Evolutionary conservation across 2,888 invertebrate species (phyloP), one percentile per base, ranked within the genome.

Genomic region (Atethmia centrago): DNA sequence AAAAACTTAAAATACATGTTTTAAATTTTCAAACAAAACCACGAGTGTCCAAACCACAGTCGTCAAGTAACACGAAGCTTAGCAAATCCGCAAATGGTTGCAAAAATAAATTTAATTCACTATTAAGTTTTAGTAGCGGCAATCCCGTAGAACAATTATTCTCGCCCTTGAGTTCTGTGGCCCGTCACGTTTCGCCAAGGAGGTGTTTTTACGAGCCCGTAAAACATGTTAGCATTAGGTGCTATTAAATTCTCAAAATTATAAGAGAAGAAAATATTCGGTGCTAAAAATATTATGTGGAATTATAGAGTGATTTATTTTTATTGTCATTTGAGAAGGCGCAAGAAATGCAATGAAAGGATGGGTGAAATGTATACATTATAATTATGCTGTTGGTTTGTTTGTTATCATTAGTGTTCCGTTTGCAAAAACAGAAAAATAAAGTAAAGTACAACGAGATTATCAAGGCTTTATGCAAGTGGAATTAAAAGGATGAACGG

Each of bases 41-140:
- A 1, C 47, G 9, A 62, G 61, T 9, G 75, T 10, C 61, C 28
- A 69, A 67, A 64, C 49, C n/a, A 0, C 16, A 67, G 12, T 61
- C 4, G 86, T 64, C 74, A 49, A 64, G 40, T 21, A 62, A 82
- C 53, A 80, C 45, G 8, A n/a, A 19, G 72, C 79, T 79, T 65
- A 78, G 53, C 67, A 79, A 85, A 85, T 79, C 79, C 74, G 72
- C 87, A 74, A 85, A 82, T 74, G 82, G 69, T 83, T 78, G 85
- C 85, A 87, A 88, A 90, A 88, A 88, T 89, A 89, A 90, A 90
- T 89, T 89, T 89, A 86, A 90, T 88, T 87, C 83, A 81, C 85
- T 84, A 85, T 89, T 86, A 90, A 89, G 84, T 90, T 90, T 90
- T 85, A 90, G 80, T 82, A 83, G 84, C 83, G 64, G 71, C 83